Conservation (phyloP, 2,113 vertebrate species). For the Petaurus breviceps region DNA sequence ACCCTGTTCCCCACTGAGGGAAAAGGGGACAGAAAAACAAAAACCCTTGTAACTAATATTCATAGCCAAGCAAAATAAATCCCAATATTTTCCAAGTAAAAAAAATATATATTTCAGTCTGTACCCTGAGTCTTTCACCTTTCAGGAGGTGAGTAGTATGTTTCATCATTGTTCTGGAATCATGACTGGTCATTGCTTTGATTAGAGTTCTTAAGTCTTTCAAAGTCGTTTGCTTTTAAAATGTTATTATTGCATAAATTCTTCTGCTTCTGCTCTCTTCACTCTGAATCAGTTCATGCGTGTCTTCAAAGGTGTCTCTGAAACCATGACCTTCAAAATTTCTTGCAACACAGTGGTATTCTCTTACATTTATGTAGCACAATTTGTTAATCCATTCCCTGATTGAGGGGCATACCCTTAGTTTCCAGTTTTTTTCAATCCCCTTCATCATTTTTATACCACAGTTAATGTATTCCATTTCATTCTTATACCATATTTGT, state of each 20-base stretch:
- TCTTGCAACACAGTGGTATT: neutral
- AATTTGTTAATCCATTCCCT: neutral
- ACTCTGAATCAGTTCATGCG: neutral
- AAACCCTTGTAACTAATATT: neutral
- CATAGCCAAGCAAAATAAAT: neutral
- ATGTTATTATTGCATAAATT: neutral
- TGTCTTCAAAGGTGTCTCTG: neutral
- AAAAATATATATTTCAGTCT: neutral
- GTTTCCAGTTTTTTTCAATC: neutral
- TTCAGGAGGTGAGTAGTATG: neutral
- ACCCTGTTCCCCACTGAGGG: neutral
- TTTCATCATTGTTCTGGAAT: neutral
- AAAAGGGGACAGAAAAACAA: neutral
- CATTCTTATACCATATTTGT: neutral
- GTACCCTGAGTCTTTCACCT: neutral
- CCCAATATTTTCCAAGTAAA: neutral
- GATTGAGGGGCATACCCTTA: neutral
- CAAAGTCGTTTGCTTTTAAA: neutral
- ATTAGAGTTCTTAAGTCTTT: neutral
- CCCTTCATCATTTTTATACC: neutral
- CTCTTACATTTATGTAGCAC: neutral
- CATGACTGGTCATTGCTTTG: neutral
- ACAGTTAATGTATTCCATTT: neutral
- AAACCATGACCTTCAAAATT: neutral
- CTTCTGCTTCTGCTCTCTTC: neutral